Conservation (phyloP, 2,888 invertebrate species). For the Notocelia uddmanniana region DNA sequence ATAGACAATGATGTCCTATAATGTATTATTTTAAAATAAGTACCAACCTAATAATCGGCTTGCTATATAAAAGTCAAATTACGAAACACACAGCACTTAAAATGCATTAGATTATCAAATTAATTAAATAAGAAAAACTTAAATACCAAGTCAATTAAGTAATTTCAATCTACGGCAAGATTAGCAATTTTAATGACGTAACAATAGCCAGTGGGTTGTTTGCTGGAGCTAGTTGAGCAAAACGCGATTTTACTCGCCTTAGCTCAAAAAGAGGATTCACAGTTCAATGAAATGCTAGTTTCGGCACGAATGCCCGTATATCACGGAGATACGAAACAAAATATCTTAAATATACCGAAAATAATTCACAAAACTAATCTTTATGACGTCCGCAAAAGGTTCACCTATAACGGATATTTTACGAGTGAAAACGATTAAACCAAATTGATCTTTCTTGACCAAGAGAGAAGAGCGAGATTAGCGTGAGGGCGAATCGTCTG, state of each 20-base stretch:
- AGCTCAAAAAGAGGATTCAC: slow-evolving; percentile 79
- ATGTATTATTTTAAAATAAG: too few species aligned
- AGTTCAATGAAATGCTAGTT: slow-evolving; percentile 79
- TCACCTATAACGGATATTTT: slow-evolving; percentile 51
- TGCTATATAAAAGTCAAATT: background rate
- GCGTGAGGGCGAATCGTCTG: slow-evolving; percentile 59
- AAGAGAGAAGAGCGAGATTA: slow-evolving; percentile 60
- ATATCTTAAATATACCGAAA: slow-evolving; percentile 59
- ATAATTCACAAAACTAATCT: slow-evolving; percentile 55
- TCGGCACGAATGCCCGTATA: slow-evolving; percentile 80
- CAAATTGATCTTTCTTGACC: slow-evolving; percentile 62
- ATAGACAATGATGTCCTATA: too few species aligned
- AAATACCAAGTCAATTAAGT: slow-evolving; percentile 43
- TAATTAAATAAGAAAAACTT: slow-evolving; percentile 33
- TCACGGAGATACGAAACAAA: slow-evolving; percentile 69
- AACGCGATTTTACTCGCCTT: slow-evolving; percentile 69
- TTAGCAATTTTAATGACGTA: slow-evolving; percentile 36
- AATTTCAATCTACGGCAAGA: slow-evolving; percentile 31
- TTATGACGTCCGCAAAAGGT: slow-evolving; percentile 57
- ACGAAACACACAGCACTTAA: background rate
- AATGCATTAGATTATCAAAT: slow-evolving; percentile 25
- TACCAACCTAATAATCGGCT: slow-evolving; percentile 11
- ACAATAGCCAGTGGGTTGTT: slow-evolving; percentile 25
- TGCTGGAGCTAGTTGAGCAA: slow-evolving; percentile 20
- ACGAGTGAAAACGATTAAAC: slow-evolving; percentile 44